Conservation (phyloP, 2,113 vertebrate species). For the Triplophysa dalaica region DNA sequence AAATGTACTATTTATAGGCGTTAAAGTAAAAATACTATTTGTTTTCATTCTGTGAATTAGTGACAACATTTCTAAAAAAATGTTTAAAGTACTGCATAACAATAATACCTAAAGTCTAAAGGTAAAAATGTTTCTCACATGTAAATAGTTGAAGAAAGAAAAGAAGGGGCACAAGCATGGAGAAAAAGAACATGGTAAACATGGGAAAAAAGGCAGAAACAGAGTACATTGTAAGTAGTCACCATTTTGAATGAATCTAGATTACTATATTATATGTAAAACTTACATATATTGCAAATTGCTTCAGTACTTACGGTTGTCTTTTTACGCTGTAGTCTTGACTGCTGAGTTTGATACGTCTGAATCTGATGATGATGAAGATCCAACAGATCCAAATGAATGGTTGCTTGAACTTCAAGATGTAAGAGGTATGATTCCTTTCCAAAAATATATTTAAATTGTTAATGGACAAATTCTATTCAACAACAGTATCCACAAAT, state of each 20-base stretch:
- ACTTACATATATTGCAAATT: no score
- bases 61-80: no score
- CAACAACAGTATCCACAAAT: no score
- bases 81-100: background rate
- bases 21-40: no score
- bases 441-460: background rate
- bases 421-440: slow-evolving; percentile 57
- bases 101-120: background rate
- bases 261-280: no score
- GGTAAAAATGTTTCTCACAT: background rate
- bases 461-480: no score
- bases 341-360: slow-evolving; percentile 56
- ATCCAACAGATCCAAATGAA: slow-evolving; percentile 21
- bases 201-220: slow-evolving; percentile 2
- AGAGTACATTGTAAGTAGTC: slow-evolving; percentile 56
- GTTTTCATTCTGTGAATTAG: no score
- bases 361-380: slow-evolving; percentile 59
- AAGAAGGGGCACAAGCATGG: slow-evolving; percentile 32
- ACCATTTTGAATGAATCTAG: no score
- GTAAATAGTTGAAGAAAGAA: slow-evolving; percentile 16
- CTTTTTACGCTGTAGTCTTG: slow-evolving; percentile 8
- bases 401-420: slow-evolving; percentile 70
- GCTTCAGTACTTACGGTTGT: background rate
- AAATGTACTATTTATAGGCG: no score
- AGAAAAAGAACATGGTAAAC: background rate